Base-by-base conservation (phyloP, 2,797 vertebrate genomes). In the Anas flavirostris region DNA sequence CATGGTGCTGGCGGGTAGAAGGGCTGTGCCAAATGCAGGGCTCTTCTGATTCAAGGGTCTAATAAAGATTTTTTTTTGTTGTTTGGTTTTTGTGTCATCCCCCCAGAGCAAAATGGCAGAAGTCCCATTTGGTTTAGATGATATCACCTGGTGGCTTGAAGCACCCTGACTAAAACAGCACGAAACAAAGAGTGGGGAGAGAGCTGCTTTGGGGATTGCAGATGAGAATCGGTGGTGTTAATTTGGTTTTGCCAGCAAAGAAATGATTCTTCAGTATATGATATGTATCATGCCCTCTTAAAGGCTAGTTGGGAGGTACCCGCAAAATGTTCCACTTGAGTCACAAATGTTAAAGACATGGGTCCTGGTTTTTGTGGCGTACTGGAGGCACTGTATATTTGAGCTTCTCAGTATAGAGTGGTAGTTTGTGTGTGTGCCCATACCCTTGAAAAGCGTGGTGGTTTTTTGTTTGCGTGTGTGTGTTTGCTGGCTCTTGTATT, bases 281-380 rank as follows among this genome's bases (percentile, higher is more conserved):
- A n/a, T 48, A 15, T 0, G 0, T 64, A 21, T 52, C 10, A 1
- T 33, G 8, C 4, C 6, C 9, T 44, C 14, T 33, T 62, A 33
- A 2, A 80, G 16, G 5, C 7, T 46, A 33, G 22, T 5, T 76
- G 28, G 4, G 16, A 70, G 9, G 4, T 64, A 17, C 37, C 31
- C 12, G 22, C 1, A 19, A 55, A 37, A n/a, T 60, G 44, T 76
- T 70, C 22, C 5, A 5, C 44, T 62, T 52, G 39, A 50, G 39
- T 78, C n/a, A 73, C 33, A 64, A 48, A 64, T 50, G 39, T 10
- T 50, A n/a, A 64, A 53, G 43, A 5, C 43, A 5, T 3, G 31
- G 63, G 5, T 62, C 15, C 22, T 21, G 63, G 10, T 3, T 62
- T 52, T 68, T 83, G 58, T 58, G 41, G 22, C 60, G 29, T 35